Evolutionary conservation across 2,888 invertebrate species (phyloP).

Genomic region (Criorhina ranunculi): DNA sequence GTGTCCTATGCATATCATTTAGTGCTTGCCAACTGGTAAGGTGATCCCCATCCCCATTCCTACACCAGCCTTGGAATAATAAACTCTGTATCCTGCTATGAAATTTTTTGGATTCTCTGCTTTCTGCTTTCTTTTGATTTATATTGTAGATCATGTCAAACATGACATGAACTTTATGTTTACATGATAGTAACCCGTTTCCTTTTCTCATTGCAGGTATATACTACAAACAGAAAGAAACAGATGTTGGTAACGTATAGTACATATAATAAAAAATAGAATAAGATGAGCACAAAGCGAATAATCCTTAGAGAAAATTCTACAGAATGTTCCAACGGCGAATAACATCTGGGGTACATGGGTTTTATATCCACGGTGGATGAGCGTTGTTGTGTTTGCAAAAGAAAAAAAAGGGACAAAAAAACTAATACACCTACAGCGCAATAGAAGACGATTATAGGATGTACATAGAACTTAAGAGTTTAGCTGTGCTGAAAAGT

Average conservation of each 20-base stretch:
- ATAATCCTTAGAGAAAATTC: constrained; percentile 46
- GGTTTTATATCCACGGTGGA: constrained; percentile 22
- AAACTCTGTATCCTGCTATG: constrained; percentile 57
- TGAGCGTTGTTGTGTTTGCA: constrained; percentile 35
- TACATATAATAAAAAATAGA: constrained; percentile 17
- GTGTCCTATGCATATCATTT: constrained; percentile 63
- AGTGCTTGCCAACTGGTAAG: constrained; percentile 45
- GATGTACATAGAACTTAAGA: constrained; percentile 15
- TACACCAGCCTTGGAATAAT: constrained; percentile 50
- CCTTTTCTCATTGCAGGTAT: constrained; percentile 77
- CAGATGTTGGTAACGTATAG: constrained; percentile 53
- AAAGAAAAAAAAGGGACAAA: constrained; percentile 8
- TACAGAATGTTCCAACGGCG: constrained; percentile 40
- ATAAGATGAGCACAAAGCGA: constrained; percentile 48
- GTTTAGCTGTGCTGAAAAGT: constrained; percentile 23
- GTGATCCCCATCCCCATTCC: constrained; percentile 6
- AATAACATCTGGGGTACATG: constrained; percentile 45
- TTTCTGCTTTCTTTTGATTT: constrained; percentile 59
- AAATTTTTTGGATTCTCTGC: constrained; percentile 43
- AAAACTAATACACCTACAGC: constrained; percentile 14
- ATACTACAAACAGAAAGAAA: constrained; percentile 53
- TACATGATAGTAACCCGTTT: constrained; percentile 71
- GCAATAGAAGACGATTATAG: constrained; percentile 23
- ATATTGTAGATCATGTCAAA: constrained; percentile 71
- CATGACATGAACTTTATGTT: constrained; percentile 71